Base-by-base conservation (phyloP, 2,113 vertebrate species). In the Athene cunicularia region DNA sequence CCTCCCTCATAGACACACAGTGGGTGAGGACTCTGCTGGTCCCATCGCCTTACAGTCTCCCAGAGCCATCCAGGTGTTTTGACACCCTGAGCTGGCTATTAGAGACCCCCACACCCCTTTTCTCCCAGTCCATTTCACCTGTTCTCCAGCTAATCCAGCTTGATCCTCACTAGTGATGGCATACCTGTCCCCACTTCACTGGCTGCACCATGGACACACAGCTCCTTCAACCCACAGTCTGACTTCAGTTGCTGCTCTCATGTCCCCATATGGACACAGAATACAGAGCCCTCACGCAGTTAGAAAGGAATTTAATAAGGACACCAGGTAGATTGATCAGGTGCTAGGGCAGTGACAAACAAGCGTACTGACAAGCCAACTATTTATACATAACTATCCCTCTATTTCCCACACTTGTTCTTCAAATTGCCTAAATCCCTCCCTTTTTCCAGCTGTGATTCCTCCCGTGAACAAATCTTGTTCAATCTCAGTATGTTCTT, bases 351-450 rank as follows among this genome's bases (percentile, higher is more conserved):
- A 12, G 10, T 14, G 68, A 37, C n/a, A 26, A 20, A n/a, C 16
- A 45, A 67, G 14, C 0, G 0, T 58, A 33, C 6, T 3, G 1
- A 41, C 18, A 26, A 67, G 45, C 59, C 33, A 39, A 8, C 58
- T 64, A 6, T 32, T 41, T 66, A 52, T 23, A 26, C 19, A 5
- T 12, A 73, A 12, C 18, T 72, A 52, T 37, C 28, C 28, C 18
- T 33, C 28, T 52, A 58, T 71, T 77, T 77, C 17, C 5, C 23
- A 43, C 12, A 2, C 12, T 63, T 75, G 22, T n/a, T 75, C 22
- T 26, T 27, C 22, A 45, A 35, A 59, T 33, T 14, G 10, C 35
- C 22, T 72, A 39, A 88, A 56, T 35, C 14, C 74, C 19, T 76
- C 9, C 26, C 2, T 67, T 90, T 49, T 50, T 26, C 43, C 27